Evolutionary conservation across 1,140 invertebrate species (phyloP).

Genomic region (Aphis craccivora): DNA sequence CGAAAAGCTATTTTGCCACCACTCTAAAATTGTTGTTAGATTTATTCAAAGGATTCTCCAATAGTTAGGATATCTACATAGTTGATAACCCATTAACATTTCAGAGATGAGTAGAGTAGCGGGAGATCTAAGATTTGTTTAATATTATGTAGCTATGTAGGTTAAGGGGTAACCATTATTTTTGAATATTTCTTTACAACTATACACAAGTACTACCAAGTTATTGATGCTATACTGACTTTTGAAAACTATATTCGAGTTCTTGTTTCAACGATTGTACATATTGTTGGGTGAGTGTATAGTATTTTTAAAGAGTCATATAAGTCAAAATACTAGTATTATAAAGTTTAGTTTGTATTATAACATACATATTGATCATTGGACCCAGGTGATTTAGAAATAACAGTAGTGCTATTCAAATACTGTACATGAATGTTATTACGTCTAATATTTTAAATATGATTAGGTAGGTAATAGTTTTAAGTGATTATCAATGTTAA

Average conservation of each 20-base stretch:
- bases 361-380: background rate
- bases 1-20: background rate
- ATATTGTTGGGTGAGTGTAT: background rate
- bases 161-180: background rate
- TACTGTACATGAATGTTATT: background rate
- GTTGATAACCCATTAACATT: background rate
- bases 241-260: background rate
- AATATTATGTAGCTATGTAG: background rate
- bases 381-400: background rate
- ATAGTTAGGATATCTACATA: background rate
- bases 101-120: background rate
- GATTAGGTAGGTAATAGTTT: no score
- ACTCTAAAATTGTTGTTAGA: background rate
- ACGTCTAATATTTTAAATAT: background rate
- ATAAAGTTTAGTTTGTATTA: background rate
- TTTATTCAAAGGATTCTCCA: background rate
- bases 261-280: background rate
- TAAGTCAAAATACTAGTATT: background rate
- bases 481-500: background rate
- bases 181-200: background rate
- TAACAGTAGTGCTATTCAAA: background rate
- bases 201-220: background rate
- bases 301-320: background rate
- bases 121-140: background rate
- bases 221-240: background rate